These are phyloP conservation scores for Esox masquinongy DNA, from an alignment of 2,797 vertebrate genomes.

Conservation along the genomic window DNA sequence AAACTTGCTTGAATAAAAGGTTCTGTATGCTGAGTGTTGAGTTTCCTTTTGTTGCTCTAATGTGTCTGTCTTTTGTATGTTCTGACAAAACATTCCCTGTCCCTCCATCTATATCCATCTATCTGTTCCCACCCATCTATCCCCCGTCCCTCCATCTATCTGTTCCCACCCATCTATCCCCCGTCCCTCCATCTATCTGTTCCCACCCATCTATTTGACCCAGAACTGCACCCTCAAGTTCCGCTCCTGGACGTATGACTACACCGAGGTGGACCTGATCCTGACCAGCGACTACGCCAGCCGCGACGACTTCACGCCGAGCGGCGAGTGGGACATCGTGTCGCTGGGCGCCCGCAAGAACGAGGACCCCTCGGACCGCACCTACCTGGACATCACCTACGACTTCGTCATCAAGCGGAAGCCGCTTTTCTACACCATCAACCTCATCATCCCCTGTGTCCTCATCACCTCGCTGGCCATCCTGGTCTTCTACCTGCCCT, in stretches of 20 bases:
- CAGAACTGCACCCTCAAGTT: slow-evolving; percentile 83
- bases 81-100: too few relatives aligned
- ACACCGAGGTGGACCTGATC: slow-evolving; percentile 78
- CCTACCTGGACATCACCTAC: slow-evolving; percentile 81
- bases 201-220: not conserved
- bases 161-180: too few relatives aligned
- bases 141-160: too few relatives aligned
- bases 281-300: slow-evolving; percentile 80
- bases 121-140: too few relatives aligned
- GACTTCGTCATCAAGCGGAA: slow-evolving; percentile 81
- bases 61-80: too few relatives aligned
- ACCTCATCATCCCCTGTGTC: slow-evolving; percentile 80
- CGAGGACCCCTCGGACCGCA: slow-evolving; percentile 73
- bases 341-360: slow-evolving; percentile 78
- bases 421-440: slow-evolving; percentile 82
- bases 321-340: slow-evolving; percentile 83
- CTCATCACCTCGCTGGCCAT: slow-evolving; percentile 80
- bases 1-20: too few relatives aligned
- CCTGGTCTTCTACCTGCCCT: slow-evolving; percentile 81
- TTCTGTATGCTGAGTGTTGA: too few relatives aligned
- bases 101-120: too few relatives aligned
- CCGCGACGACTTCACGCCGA: slow-evolving; percentile 80
- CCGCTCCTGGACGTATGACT: slow-evolving; percentile 83
- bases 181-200: too few relatives aligned
- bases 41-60: too few relatives aligned